Conservation (phyloP, 2,113 vertebrate species). For the Atherinomorus stipes region DNA sequence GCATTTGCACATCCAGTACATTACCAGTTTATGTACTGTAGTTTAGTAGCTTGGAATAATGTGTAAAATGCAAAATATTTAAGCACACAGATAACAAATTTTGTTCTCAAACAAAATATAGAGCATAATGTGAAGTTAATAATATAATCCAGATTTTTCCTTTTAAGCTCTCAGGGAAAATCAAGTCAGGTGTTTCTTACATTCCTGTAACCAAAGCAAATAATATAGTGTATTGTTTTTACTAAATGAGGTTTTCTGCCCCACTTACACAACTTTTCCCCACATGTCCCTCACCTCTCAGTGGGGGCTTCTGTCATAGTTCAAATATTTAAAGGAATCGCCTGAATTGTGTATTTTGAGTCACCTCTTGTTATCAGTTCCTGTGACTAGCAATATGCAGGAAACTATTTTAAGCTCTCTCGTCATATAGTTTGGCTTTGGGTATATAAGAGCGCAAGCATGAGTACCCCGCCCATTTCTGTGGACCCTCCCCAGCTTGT, state of each 20-base stretch:
- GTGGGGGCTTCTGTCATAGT: not conserved
- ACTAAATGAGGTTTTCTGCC: not conserved
- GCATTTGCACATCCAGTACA: too few relatives aligned
- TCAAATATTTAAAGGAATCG: not conserved
- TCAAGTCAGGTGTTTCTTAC: not conserved
- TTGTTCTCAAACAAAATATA: too few relatives aligned
- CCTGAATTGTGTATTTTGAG: slow-evolving; percentile 31
- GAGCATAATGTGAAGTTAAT: too few relatives aligned
- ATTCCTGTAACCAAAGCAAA: not conserved
- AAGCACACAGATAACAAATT: too few relatives aligned
- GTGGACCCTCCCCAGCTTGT: slow-evolving; percentile 72
- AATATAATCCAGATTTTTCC: too few relatives aligned
- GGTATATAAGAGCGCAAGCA: slow-evolving; percentile 78
- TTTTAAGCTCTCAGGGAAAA: too few relatives aligned
- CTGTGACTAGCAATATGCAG: slow-evolving; percentile 25
- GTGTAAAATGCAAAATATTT: too few relatives aligned
- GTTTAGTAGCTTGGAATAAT: too few relatives aligned
- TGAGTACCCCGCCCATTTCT: slow-evolving; percentile 72
- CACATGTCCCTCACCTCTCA: not conserved
- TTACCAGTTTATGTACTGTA: too few relatives aligned
- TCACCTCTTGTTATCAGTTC: slow-evolving; percentile 35
- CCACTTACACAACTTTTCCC: not conserved
- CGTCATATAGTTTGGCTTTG: slow-evolving; percentile 52
- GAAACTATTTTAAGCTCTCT: slow-evolving; percentile 77
- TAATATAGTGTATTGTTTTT: not conserved